Evolutionary conservation across 2,797 vertebrate genomes (phyloP).

Genomic region (Pseudocheirus occidentalis): DNA sequence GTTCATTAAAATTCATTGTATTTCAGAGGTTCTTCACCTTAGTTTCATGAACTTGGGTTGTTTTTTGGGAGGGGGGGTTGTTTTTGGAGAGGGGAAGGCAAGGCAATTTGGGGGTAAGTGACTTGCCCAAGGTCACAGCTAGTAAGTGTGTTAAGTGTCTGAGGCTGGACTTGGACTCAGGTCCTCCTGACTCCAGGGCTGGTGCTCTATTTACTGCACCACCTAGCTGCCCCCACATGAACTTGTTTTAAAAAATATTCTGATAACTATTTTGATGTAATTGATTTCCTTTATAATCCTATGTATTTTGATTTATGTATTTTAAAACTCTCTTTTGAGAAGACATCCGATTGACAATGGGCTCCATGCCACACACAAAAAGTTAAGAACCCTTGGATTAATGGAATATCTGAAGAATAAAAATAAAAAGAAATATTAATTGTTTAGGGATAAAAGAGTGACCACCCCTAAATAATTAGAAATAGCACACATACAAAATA

Average conservation of each 20-base stretch:
- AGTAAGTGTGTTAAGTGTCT: too few relatives aligned
- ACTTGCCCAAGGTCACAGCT: too few relatives aligned
- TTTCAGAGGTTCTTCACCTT: not conserved
- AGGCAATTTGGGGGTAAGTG: too few relatives aligned
- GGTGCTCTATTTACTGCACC: too few relatives aligned
- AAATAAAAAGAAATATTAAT: constrained; percentile 33
- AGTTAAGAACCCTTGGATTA: not conserved
- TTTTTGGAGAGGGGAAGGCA: too few relatives aligned
- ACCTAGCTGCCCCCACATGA: not conserved
- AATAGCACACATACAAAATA: not conserved
- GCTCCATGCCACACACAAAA: not conserved
- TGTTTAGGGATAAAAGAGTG: not conserved
- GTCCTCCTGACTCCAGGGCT: too few relatives aligned
- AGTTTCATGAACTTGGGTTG: not conserved
- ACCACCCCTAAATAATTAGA: constrained; percentile 1
- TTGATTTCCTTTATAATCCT: not conserved
- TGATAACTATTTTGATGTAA: not conserved
- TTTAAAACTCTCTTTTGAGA: not conserved
- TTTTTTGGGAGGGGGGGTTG: too few relatives aligned
- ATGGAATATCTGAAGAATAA: constrained; percentile 11
- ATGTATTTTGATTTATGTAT: not conserved
- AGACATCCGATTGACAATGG: not conserved
- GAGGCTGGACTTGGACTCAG: too few relatives aligned
- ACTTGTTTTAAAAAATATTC: not conserved
- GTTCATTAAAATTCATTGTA: constrained; percentile 24